Percentiles rank a stretch among this genome's conserved stretches.
Conservation (phyloP, 1,140 invertebrate species). For the Bombus impatiens region DNA sequence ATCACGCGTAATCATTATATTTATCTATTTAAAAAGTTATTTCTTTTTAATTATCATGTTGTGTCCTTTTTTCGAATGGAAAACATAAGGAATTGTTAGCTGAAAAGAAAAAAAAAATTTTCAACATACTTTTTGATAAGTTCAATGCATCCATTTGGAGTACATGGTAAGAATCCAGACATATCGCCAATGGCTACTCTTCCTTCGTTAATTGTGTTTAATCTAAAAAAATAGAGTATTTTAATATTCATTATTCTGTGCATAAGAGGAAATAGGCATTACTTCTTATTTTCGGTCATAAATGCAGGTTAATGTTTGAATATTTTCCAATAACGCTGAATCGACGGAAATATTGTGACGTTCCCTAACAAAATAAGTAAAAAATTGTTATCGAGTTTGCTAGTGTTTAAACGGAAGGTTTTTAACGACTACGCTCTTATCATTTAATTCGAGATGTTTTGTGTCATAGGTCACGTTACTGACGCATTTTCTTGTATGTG, state of each 20-base stretch:
- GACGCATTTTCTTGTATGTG: not conserved
- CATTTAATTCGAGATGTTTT: not conserved
- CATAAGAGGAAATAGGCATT: not conserved
- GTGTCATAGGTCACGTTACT: constrained; percentile 39
- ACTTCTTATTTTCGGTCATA: not conserved
- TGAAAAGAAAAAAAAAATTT: not conserved
- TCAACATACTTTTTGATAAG: constrained; percentile 89
- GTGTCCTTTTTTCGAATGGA: not conserved
- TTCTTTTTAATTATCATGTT: not conserved
- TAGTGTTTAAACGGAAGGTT: not conserved
- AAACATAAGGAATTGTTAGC: not conserved
- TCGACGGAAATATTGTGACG: not conserved
- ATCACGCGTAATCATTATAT: not conserved
- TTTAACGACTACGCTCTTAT: constrained; percentile 20
- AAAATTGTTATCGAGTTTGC: not conserved
- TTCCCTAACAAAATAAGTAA: not conserved
- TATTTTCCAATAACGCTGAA: not conserved
- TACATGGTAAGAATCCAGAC: constrained; percentile 95
- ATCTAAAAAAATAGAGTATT: constrained; percentile 73
- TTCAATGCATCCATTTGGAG: constrained; percentile 96
- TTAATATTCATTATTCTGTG: not conserved
- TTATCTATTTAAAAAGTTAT: not conserved
- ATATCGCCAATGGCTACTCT: constrained; percentile 92
- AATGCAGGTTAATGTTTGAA: constrained; percentile 5
- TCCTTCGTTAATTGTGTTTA: constrained; percentile 96